phyloP scores from a whole-genome alignment of 92 coral and sea anemone species.

The Meandrina meandrites region DNA sequence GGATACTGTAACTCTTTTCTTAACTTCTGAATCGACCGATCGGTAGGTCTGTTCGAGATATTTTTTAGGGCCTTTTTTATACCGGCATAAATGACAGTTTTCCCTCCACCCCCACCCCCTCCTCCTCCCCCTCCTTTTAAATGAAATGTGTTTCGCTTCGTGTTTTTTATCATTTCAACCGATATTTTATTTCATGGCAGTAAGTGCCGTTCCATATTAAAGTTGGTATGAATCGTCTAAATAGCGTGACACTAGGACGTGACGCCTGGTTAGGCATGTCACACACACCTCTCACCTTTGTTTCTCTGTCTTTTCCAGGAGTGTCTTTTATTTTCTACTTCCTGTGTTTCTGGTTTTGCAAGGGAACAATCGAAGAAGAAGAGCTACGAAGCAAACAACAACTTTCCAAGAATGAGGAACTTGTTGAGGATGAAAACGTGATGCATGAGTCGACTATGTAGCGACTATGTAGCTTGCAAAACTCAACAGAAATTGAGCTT shows the following conservation, averaged over 20 bases:
- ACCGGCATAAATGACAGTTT: too few species aligned
- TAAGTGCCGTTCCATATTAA: too few species aligned
- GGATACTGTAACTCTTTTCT: too few species aligned
- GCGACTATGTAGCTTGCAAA: constrained; percentile 23
- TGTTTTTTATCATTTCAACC: too few species aligned
- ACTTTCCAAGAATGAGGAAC: constrained; percentile 5
- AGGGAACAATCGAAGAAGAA: constrained; percentile 45
- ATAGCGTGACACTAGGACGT: neutral
- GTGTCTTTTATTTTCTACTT: constrained; percentile 65
- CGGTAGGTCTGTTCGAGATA: too few species aligned
- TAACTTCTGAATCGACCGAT: too few species aligned
- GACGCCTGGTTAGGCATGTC: neutral
- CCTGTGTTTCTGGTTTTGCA: constrained; percentile 81
- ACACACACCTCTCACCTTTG: neutral
- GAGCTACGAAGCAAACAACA: neutral
- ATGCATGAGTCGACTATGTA: constrained; percentile 24
- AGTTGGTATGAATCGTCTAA: neutral
- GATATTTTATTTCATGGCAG: too few species aligned
- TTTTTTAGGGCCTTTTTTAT: too few species aligned
- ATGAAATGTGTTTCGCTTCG: too few species aligned
- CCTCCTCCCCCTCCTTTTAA: too few species aligned
- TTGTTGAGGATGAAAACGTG: neutral
- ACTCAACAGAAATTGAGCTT: too few species aligned
- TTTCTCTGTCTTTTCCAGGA: constrained; percentile 32
- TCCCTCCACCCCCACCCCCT: too few species aligned